A percentile compares a stretch with the other conserved stretches of the same genome.
These are phyloP conservation scores for Gonocerus acuteangulatus DNA, from an alignment of 2,888 invertebrate species.

Conservation along the genomic window DNA sequence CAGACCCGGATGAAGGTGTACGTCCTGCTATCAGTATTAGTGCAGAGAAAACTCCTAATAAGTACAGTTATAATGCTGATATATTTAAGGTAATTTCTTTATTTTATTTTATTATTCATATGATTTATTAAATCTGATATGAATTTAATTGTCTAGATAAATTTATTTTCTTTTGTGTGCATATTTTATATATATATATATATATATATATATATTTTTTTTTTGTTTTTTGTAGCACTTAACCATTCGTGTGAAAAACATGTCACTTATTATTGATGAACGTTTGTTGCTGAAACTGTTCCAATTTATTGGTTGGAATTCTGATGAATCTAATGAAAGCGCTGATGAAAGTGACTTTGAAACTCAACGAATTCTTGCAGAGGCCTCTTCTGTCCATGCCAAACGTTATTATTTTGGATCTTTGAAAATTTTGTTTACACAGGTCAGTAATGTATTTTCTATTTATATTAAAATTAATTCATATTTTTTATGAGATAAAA, in stretches of 20 bases:
- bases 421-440: slow-evolving; percentile 67
- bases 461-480: too few relatives aligned
- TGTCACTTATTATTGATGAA: slow-evolving; percentile 84
- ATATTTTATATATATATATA: too few relatives aligned
- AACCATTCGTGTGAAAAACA: slow-evolving; percentile 69
- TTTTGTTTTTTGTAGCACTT: slow-evolving; percentile 59
- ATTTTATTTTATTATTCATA: slow-evolving; percentile 66
- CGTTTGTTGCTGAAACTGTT: slow-evolving; percentile 63
- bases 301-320: slow-evolving; percentile 45
- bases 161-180: too few relatives aligned
- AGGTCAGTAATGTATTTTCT: slow-evolving; percentile 46
- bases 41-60: slow-evolving; percentile 62
- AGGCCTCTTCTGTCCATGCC: slow-evolving; percentile 70
- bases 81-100: slow-evolving; percentile 62
- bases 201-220: too few relatives aligned
- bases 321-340: slow-evolving; percentile 50
- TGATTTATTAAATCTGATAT: slow-evolving; percentile 44
- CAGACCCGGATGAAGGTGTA: slow-evolving; percentile 45
- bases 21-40: slow-evolving; percentile 70
- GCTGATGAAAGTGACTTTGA: slow-evolving; percentile 72
- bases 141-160: too few relatives aligned
- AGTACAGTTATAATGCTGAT: slow-evolving; percentile 60
- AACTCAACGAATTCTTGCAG: slow-evolving; percentile 68
- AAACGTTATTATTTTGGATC: slow-evolving; percentile 81
- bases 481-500: too few relatives aligned